Percentiles rank a stretch among this genome's conserved stretches.
These are phyloP conservation scores for Rhinophrynus dorsalis DNA, from an alignment of 2,797 vertebrate genomes.

Conservation along the genomic window DNA sequence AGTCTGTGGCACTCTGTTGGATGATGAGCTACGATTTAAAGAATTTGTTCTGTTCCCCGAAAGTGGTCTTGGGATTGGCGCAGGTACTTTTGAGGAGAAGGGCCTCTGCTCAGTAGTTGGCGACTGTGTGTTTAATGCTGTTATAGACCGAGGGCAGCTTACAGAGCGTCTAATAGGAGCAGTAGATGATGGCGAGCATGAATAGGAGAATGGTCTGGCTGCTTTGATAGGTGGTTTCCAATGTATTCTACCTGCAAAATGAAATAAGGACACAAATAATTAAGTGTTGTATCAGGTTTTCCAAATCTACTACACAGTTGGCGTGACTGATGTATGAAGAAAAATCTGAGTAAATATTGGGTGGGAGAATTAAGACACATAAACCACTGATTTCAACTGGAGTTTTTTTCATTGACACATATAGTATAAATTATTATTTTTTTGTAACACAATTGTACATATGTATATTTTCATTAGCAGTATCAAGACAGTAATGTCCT, in stretches of 20 bases:
- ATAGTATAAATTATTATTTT: too few relatives aligned
- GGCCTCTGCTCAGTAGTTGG: constrained; percentile 74
- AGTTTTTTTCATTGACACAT: too few relatives aligned
- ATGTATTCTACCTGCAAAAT: constrained; percentile 70
- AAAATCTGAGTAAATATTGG: too few relatives aligned
- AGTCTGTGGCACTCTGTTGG: constrained; percentile 74
- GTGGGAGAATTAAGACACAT: too few relatives aligned
- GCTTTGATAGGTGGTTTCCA: constrained; percentile 77
- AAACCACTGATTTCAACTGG: too few relatives aligned
- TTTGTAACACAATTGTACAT: too few relatives aligned
- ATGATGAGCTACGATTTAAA: constrained; percentile 83
- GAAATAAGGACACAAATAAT: constrained; percentile 39
- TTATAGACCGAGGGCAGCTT: constrained; percentile 94
- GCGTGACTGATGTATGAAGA: too few relatives aligned
- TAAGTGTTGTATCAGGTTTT: too few relatives aligned
- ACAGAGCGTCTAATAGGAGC: constrained; percentile 90
- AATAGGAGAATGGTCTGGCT: constrained; percentile 64
- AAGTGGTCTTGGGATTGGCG: constrained; percentile 64
- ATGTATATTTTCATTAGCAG: too few relatives aligned
- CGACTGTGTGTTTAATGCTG: constrained; percentile 75
- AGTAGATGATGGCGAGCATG: constrained; percentile 68
- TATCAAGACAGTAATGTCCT: too few relatives aligned
- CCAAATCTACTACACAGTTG: too few relatives aligned
- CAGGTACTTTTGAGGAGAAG: constrained; percentile 64
- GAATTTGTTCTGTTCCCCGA: constrained; percentile 88